phyloP scores from a whole-genome alignment of 1,140 invertebrate species.

The Neuroterus valhalla region DNA sequence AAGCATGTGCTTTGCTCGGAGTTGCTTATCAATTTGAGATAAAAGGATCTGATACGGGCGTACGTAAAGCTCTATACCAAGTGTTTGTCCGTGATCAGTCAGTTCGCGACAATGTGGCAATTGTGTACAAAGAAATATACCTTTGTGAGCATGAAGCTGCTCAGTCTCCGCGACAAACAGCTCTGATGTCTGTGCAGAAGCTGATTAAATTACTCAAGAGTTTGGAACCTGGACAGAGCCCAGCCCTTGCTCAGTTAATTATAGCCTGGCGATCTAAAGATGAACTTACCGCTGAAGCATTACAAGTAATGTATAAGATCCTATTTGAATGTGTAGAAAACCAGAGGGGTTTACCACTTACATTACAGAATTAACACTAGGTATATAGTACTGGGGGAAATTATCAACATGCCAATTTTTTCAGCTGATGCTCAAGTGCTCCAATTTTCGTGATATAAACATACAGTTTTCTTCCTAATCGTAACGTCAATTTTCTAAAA shows the following conservation, averaged over 20 bases:
- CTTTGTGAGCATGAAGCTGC: conserved; percentile 59
- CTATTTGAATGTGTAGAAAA: no score
- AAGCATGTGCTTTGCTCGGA: conserved; percentile 90
- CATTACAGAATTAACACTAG: no score
- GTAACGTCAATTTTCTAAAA: no score
- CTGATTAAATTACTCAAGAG: conserved; percentile 50
- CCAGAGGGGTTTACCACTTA: no score
- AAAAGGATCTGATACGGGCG: conserved; percentile 81
- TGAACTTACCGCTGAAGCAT: conserved; percentile 75
- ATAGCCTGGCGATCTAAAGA: conserved; percentile 79
- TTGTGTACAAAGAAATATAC: conserved; percentile 81
- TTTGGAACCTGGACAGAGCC: conserved; percentile 46
- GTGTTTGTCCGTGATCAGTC: conserved; percentile 78
- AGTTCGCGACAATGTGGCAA: conserved; percentile 77
- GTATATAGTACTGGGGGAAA: no score
- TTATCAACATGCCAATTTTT: no score
- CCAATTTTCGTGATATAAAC: no score
- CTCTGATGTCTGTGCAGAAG: conserved; percentile 55
- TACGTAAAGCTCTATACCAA: conserved; percentile 85
- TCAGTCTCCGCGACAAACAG: conserved; percentile 60
- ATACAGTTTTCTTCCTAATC: no score
- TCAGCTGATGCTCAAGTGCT: no score
- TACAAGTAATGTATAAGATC: conserved; percentile 63
- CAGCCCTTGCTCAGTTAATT: conserved; percentile 83
- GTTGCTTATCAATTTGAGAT: conserved; percentile 87